A percentile compares a stretch with the other conserved stretches of the same genome.
Evolutionary conservation across 2,888 invertebrate genomes (phyloP).

Genomic region (Dioctria linearis): DNA sequence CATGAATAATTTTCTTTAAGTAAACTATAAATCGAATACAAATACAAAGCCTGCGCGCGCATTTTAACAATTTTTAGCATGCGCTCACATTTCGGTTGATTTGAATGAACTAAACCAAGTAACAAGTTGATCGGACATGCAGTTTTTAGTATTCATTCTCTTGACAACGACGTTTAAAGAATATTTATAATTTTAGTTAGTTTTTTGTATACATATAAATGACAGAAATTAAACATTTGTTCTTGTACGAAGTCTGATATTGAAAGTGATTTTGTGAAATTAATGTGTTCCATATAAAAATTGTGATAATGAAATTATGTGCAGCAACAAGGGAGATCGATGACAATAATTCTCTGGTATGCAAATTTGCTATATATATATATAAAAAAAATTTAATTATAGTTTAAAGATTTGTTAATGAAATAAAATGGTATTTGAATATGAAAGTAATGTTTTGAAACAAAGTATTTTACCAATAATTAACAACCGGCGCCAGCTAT

Average conservation of each 20-base stretch:
- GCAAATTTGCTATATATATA: not conserved
- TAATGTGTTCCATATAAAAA: not conserved
- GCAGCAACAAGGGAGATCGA: not conserved
- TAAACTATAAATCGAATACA: slow-evolving; percentile 30
- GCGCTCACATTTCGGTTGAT: slow-evolving; percentile 18
- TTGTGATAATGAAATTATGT: slow-evolving; percentile 25
- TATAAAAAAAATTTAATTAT: not conserved
- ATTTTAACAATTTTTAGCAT: slow-evolving; percentile 4
- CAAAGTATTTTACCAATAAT: too few species aligned
- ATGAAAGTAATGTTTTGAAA: too few species aligned
- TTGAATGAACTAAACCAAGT: not conserved
- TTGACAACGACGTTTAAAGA: not conserved
- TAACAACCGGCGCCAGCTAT: too few species aligned
- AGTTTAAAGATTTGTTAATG: too few species aligned
- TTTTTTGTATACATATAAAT: not conserved
- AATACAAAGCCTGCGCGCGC: not conserved
- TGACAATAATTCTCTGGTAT: not conserved
- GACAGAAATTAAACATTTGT: not conserved
- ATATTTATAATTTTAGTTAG: not conserved
- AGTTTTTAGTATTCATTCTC: not conserved
- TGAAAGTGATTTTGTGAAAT: slow-evolving; percentile 1
- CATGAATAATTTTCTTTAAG: not conserved
- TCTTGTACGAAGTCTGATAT: not conserved
- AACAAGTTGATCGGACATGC: not conserved
- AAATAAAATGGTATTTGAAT: too few species aligned